A percentile compares a stretch with the other conserved stretches of the same genome.
These are phyloP conservation scores for Gymnorhina tibicen DNA, from an alignment of 2,113 vertebrate species.

Conservation along the genomic window DNA sequence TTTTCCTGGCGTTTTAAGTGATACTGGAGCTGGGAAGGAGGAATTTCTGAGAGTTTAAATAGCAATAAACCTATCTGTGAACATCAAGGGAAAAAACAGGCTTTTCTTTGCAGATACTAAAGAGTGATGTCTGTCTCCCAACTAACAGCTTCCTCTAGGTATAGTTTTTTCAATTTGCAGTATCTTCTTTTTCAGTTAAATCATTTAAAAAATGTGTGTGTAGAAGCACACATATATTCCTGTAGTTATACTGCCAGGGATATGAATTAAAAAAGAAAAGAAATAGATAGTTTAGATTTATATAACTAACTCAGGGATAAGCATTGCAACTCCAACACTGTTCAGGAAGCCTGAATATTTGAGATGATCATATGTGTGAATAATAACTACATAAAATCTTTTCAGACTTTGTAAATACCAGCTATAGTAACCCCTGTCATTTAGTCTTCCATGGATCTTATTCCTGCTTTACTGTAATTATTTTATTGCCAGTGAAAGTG, in stretches of 20 bases:
- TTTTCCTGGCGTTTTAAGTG: neutral
- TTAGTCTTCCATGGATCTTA: neutral
- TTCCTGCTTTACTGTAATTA: neutral
- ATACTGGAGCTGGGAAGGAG: neutral
- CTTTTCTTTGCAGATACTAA: neutral
- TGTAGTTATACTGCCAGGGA: neutral
- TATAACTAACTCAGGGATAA: neutral
- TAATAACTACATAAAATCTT: neutral
- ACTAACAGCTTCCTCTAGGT: neutral
- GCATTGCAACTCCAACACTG: neutral
- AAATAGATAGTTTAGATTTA: neutral
- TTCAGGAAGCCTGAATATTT: neutral
- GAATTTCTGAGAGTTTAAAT: neutral
- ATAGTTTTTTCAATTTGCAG: neutral
- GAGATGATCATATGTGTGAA: neutral
- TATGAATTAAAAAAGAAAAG: neutral
- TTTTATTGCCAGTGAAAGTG: neutral
- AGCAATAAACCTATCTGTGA: neutral
- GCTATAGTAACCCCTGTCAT: neutral
- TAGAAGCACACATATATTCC: neutral
- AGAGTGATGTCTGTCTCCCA: neutral
- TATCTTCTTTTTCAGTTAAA: neutral
- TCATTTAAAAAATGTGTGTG: rapidly evolving
- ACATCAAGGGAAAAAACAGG: neutral
- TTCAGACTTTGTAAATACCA: neutral